phyloP scores from a whole-genome alignment of 2,113 vertebrate genomes.

The Geococcyx californianus region DNA sequence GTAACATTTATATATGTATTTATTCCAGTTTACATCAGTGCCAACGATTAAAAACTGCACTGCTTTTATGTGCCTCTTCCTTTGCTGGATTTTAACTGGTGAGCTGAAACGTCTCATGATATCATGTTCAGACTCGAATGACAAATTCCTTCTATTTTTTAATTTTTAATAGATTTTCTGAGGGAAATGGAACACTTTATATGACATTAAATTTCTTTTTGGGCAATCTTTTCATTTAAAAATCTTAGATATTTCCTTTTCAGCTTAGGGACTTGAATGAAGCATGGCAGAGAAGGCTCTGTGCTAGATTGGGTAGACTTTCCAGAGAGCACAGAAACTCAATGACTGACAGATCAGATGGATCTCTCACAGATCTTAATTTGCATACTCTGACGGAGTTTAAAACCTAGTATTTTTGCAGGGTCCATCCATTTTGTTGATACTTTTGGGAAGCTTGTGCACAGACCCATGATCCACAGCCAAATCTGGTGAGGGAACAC shows the following conservation, averaged over 20 bases:
- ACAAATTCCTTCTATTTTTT: background rate
- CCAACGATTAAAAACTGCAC: background rate
- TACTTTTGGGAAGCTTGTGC: background rate
- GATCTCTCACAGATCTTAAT: background rate
- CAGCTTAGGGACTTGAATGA: background rate
- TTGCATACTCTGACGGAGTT: background rate
- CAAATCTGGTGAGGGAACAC: background rate
- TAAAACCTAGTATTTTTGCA: background rate
- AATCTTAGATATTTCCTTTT: background rate
- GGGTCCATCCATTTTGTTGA: background rate
- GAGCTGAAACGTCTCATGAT: background rate
- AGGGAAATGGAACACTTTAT: background rate
- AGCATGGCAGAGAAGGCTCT: background rate
- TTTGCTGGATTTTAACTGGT: background rate
- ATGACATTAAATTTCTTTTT: background rate
- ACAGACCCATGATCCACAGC: background rate
- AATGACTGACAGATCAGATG: background rate
- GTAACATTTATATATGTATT: background rate
- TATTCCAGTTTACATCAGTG: background rate
- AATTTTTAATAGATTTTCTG: background rate
- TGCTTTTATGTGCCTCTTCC: background rate
- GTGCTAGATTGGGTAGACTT: background rate
- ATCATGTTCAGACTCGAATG: background rate
- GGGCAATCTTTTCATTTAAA: background rate
- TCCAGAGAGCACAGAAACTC: background rate